Evolutionary conservation across 2,888 invertebrate genomes (phyloP), one percentile per base, ranked within the genome.

Genomic region (Tinea pellionella): DNA sequence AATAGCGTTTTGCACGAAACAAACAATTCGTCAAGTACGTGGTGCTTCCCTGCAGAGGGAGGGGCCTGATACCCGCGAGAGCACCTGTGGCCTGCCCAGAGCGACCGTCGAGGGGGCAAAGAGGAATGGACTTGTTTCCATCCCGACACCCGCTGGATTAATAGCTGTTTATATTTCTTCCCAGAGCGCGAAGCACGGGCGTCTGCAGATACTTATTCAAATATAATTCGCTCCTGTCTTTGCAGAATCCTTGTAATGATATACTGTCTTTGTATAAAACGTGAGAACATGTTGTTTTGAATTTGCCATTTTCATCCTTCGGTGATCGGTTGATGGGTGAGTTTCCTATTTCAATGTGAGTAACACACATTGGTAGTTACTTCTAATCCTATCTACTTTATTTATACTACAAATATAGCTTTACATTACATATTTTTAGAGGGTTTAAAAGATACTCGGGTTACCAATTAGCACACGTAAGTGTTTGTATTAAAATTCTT

Each of bases 151-250:
- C 57, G 30, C 30, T 32, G 30, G 15, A 84, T 80, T 79, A 81
- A 85, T 83, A 71, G 72, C 75, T 79, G 79, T 80, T 80, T 81
- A 82, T 80, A 80, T 78, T 74, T 82, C 78, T 77, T 70, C 74
- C 70, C 24, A 53, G 24, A 53, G 16, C 16, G 42, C 41, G 57
- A 57, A 32, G 55, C 18, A 51, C 19, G 55, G 64, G 73, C 74
- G 75, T 78, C 78, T 73, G 67, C 72, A 71, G 68, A 47, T 47
- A 74, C 75, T 78, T 77, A 75, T 74, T 78, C 74, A 78, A 76
- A 75, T 73, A 72, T 77, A 78, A 80, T 75, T 74, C 65, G 55
- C 61, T 60, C 30, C 47, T 47, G 47, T 47, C 47, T 47, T 47
- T 47, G 47, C 16, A 16, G 16, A n/a, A 47, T 47, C 47, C 47